A percentile compares a stretch with the other conserved stretches of the same genome.
Evolutionary conservation across 2,888 invertebrate species (phyloP).

Genomic region (Seira ritae): DNA sequence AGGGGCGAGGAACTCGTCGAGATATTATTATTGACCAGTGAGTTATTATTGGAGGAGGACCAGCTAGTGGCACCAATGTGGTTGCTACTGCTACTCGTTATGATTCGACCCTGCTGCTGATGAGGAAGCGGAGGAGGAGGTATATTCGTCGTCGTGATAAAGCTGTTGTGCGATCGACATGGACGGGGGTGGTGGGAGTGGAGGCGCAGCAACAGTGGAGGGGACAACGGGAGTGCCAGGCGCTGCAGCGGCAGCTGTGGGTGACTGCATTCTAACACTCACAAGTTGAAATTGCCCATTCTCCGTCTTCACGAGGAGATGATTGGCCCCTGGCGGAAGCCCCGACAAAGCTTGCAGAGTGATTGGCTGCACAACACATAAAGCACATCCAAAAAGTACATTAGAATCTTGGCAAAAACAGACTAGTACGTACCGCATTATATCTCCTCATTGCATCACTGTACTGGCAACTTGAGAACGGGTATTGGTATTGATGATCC

Average conservation of each 20-base stretch:
- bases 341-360: conserved; percentile 91
- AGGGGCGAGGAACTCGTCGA: conserved; percentile 56
- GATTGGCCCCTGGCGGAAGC: conserved; percentile 86
- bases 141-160: conserved; percentile 50
- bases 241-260: conserved; percentile 77
- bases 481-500: conserved; percentile 42
- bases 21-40: conserved; percentile 58
- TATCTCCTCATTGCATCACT: conserved; percentile 69
- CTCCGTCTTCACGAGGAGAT: conserved; percentile 94
- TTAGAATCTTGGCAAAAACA: conserved; percentile 70
- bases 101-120: conserved; percentile 63
- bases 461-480: conserved; percentile 65
- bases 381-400: conserved; percentile 73
- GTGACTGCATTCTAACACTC: conserved; percentile 89
- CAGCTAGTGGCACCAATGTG: conserved; percentile 64
- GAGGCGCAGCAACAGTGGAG: conserved; percentile 64
- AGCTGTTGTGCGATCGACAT: conserved; percentile 70
- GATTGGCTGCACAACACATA: conserved; percentile 81
- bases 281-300: conserved; percentile 96
- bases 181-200: conserved; percentile 65
- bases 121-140: conserved; percentile 55
- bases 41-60: conserved; percentile 57
- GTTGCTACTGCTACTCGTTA: conserved; percentile 65
- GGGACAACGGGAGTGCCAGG: conserved; percentile 73
- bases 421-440: conserved; percentile 72